Evolutionary conservation across 2,113 vertebrate genomes (phyloP), one percentile per base, ranked within the genome.

Genomic region (Oophaga pumilio): DNA sequence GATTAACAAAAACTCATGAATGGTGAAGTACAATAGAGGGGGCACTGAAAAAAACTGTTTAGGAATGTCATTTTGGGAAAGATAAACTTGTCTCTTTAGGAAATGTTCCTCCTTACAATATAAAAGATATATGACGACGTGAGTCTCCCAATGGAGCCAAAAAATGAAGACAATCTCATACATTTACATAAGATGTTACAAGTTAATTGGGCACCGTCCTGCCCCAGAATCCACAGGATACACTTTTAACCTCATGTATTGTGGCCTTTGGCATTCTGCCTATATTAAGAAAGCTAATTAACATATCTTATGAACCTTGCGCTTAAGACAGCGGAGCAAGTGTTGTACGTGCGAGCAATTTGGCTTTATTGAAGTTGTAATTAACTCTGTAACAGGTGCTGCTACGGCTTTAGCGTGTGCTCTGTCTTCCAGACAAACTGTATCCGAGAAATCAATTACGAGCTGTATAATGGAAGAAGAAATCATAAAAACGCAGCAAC

Each of bases 401-500:
- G 87, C 87, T 87, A 83, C 69, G 56, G 87, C 87, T 84, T 88
- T 88, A 88, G 84, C 84, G 73, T 84, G 81, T 20, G 82, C 83
- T 88, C 87, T 24, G 20, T 83, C 81, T 88, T 88, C 71, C 80
- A 88, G 80, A 84, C 87, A 88, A 88, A 88, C 87, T 88, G 87
- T 88, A 88, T 88, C 64, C 28, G 80, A 88, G 59, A 88, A 88
- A 88, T 88, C 87, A 88, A 88, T 88, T 88, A 88, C 81, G 62
- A 84, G 87, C 87, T 77, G 71, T 59, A 88, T 88, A 88, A 88
- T 88, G 80, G 81, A 84, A 84, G 82, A 57, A 88, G 71, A 88
- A 88, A 88, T 88, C 87, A 88, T 88, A 88, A 88, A 88, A 88
- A 77, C 52, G 87, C 59, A 84, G 80, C 87, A 66, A 76, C 49